Conservation (phyloP, 2,888 invertebrate species). For the Clepsis dumicolana region DNA sequence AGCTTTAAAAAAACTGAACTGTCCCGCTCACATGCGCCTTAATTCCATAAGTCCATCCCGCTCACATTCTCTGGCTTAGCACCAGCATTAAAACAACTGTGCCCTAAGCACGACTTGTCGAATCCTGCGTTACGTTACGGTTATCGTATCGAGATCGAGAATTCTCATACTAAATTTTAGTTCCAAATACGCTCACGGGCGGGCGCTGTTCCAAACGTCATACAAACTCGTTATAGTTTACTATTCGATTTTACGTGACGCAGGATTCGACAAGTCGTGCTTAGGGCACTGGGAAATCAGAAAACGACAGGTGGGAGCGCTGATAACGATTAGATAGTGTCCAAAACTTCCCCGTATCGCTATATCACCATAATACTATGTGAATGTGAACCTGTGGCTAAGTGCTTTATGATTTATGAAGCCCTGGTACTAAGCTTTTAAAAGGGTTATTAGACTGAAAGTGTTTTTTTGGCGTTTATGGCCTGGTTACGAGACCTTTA, state of each 20-base stretch:
- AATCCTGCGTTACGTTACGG: no score
- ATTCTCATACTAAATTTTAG: no score
- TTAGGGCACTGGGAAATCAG: slow-evolving; percentile 17
- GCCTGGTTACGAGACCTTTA: not conserved
- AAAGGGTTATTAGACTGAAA: not conserved
- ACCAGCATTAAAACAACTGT: not conserved
- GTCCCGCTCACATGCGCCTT: not conserved
- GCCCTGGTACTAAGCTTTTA: not conserved
- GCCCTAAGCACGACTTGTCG: no score
- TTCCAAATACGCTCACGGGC: no score
- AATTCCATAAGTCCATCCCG: no score
- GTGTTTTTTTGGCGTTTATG: not conserved
- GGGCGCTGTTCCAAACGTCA: no score
- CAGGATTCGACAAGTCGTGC: no score
- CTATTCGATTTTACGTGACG: no score
- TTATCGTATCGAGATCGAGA: no score
- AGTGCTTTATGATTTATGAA: slow-evolving; percentile 9
- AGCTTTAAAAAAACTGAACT: no score
- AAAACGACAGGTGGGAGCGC: slow-evolving; percentile 7
- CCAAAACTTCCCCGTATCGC: slow-evolving; percentile 4
- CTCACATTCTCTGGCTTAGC: not conserved
- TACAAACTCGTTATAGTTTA: no score
- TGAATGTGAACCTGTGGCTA: not conserved
- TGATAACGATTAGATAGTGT: slow-evolving; percentile 12
- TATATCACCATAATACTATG: not conserved